These are phyloP conservation scores for Pollenia angustigena DNA, from an alignment of 2,888 invertebrate species.

Conservation along the genomic window DNA sequence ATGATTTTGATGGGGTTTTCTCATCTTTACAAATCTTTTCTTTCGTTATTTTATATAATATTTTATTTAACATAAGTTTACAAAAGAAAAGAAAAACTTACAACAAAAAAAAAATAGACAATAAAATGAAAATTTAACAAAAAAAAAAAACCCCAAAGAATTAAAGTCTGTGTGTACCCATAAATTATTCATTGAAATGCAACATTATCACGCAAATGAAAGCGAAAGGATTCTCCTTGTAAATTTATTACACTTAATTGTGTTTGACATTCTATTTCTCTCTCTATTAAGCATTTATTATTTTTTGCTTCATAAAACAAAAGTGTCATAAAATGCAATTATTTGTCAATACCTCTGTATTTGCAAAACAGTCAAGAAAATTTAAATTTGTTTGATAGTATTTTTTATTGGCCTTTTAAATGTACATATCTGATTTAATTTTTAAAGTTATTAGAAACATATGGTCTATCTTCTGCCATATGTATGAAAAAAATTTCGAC, in stretches of 20 bases:
- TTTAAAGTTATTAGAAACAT: no score
- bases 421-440: no score
- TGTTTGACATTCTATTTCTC: slow-evolving; percentile 5
- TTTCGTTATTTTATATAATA: slow-evolving; percentile 35
- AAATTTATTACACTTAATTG: slow-evolving; percentile 13
- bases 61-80: slow-evolving; percentile 27
- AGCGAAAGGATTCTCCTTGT: slow-evolving; percentile 69
- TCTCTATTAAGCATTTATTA: slow-evolving; percentile 13
- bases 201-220: slow-evolving; percentile 64
- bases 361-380: neutral
- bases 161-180: slow-evolving; percentile 13
- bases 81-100: slow-evolving; percentile 49
- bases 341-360: slow-evolving; percentile 1
- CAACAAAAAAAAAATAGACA: slow-evolving; percentile 22
- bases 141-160: slow-evolving; percentile 13
- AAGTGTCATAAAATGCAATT: slow-evolving; percentile 25
- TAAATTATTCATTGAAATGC: slow-evolving; percentile 66
- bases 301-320: neutral
- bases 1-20: slow-evolving; percentile 71
- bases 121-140: slow-evolving; percentile 16
- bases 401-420: no score
- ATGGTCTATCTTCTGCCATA: no score
- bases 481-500: no score
- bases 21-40: slow-evolving; percentile 65
- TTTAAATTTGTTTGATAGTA: neutral